Evolutionary conservation across 2,797 vertebrate species (phyloP), one percentile per base, ranked within the genome.

Genomic region (Danio kyathit): DNA sequence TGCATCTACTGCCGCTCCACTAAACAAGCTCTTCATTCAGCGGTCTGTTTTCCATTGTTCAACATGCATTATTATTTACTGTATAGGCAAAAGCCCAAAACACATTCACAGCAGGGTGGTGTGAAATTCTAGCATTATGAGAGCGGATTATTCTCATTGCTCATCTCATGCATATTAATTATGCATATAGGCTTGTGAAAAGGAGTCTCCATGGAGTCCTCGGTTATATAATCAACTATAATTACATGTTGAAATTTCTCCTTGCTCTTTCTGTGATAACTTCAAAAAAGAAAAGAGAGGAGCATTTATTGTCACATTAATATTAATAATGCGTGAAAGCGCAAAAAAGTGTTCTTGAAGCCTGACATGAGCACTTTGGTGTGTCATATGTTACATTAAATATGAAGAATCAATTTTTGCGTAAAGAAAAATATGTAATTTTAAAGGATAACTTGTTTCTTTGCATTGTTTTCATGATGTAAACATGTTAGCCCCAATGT

Each of bases 101-200:
- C 29, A 9, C 16, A 12, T 52, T 43, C n/a, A 14, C 14, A 10
- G 64, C 64, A 19, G 61, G 76, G 17, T 41, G 5, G 41, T 9
- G 52, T 48, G 52, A 69, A 19, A 69, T 16, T 49, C 52, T 4
- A 19, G 64, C 52, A n/a, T 66, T 43, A 66, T 40, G 17, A 0
- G 7, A 67, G 40, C 19, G 8, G 46, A 57, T 72, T 59, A 59
- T 49, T 61, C 57, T 48, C 56, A 54, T 41, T 5, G n/a, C 61
- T 19, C 56, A 49, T 59, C 65, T 78, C 64, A 78, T 48, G 64
- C 65, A 70, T 70, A 60, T 70, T 49, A 60, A 79, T 60, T 14
- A 40, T 60, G 76, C 41, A 40, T 60, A 60, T 41, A 63, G 29
- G 29, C 59, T 51, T 13, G 72, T 1, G 43, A 60, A 6, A 38